Conservation (phyloP, 2,113 vertebrate genomes). For the Upupa epops region DNA sequence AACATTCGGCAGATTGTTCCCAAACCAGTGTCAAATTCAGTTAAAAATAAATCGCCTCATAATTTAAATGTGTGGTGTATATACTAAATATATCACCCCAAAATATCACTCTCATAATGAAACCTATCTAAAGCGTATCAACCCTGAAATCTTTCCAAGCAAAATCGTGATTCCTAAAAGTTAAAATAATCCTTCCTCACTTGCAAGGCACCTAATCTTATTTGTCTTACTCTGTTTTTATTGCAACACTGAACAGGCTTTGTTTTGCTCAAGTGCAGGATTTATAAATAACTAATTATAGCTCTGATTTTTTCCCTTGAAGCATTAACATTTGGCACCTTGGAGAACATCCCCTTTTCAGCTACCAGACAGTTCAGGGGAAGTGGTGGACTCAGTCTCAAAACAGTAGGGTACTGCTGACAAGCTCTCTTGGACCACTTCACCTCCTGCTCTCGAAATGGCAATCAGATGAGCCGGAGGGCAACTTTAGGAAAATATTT, state of each 20-base stretch:
- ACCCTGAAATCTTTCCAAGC: background rate
- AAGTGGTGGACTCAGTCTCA: background rate
- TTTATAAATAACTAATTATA: constrained; percentile 36
- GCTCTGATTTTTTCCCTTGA: background rate
- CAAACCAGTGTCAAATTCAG: constrained; percentile 62
- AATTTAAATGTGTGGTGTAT: background rate
- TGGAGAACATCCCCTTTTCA: background rate
- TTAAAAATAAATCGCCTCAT: constrained; percentile 61
- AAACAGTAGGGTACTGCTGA: constrained; percentile 6
- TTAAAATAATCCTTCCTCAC: background rate
- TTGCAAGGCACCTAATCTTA: background rate
- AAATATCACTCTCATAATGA: background rate
- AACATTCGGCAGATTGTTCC: constrained; percentile 61
- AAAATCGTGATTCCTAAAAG: background rate
- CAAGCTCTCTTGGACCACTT: constrained; percentile 5
- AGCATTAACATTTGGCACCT: background rate
- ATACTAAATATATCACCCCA: background rate
- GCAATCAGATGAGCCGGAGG: constrained; percentile 30
- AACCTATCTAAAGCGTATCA: background rate
- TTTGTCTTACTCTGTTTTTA: background rate
- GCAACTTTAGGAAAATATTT: constrained; percentile 48
- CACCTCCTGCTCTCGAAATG: background rate
- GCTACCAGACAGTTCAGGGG: background rate
- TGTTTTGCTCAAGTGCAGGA: background rate
- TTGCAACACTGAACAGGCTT: background rate